Evolutionary conservation across 2,113 vertebrate genomes (phyloP).

Genomic region (Xenus cinereus): DNA sequence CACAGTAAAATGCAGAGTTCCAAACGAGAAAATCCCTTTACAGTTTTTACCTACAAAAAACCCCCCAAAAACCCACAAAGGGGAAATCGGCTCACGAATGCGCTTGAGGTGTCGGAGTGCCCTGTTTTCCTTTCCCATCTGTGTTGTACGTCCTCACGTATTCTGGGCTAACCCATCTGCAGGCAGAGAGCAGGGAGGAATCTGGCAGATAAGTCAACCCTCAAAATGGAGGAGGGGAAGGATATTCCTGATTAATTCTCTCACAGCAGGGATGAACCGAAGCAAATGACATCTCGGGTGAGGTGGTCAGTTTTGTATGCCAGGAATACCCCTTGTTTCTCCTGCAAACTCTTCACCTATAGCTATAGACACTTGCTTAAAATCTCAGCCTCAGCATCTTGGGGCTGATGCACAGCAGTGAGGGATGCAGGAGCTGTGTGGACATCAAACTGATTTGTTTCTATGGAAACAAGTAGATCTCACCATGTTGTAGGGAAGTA

Average conservation of each 20-base stretch:
- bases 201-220: neutral
- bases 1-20: neutral
- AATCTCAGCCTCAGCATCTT: neutral
- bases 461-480: slow-evolving; percentile 71
- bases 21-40: neutral
- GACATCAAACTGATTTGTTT: slow-evolving; percentile 64
- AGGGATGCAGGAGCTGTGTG: slow-evolving; percentile 32
- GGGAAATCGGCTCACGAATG: neutral
- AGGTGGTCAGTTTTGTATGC: neutral
- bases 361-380: neutral
- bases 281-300: neutral
- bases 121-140: neutral
- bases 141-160: neutral
- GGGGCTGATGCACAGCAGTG: slow-evolving; percentile 24
- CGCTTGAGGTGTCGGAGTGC: neutral
- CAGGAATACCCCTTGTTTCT: neutral
- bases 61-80: too few relatives aligned
- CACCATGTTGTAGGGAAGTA: slow-evolving; percentile 19
- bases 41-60: neutral
- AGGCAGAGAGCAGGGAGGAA: neutral
- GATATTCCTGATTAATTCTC: slow-evolving; percentile 28
- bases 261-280: neutral
- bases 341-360: neutral
- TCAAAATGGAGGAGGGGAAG: slow-evolving; percentile 28
- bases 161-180: slow-evolving; percentile 24